A percentile compares a stretch with the other conserved stretches of the same genome.
These are phyloP conservation scores for Dinothrombium tinctorium DNA, from an alignment of 1,140 invertebrate species.

Conservation along the genomic window DNA sequence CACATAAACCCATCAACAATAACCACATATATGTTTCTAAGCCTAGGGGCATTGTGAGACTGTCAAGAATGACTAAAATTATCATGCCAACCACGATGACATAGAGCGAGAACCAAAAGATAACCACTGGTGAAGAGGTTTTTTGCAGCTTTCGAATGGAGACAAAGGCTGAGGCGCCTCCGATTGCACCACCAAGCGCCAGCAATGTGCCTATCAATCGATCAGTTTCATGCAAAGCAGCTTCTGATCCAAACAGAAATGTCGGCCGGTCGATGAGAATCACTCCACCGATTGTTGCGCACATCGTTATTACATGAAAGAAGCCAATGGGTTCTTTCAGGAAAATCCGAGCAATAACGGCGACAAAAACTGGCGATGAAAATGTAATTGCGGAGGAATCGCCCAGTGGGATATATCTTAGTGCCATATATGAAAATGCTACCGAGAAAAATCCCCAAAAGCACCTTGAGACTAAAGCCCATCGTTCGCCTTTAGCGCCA, in stretches of 20 bases:
- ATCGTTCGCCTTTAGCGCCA: background rate
- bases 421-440: slow-evolving; percentile 18
- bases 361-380: slow-evolving; percentile 30
- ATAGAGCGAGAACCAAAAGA: slow-evolving; percentile 27
- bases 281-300: slow-evolving; percentile 25
- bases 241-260: slow-evolving; percentile 12
- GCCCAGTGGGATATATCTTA: slow-evolving; percentile 28
- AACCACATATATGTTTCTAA: slow-evolving; percentile 48
- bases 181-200: slow-evolving; percentile 1
- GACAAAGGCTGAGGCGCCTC: slow-evolving; percentile 40
- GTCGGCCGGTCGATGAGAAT: slow-evolving; percentile 25
- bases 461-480: background rate
- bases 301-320: slow-evolving; percentile 25
- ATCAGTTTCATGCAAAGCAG: background rate
- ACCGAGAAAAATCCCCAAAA: slow-evolving; percentile 3
- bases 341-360: slow-evolving; percentile 27
- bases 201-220: background rate
- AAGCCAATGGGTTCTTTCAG: slow-evolving; percentile 28
- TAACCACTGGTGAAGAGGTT: slow-evolving; percentile 61
- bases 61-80: slow-evolving; percentile 37
- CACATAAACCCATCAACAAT: slow-evolving; percentile 50
- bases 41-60: slow-evolving; percentile 47
- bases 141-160: slow-evolving; percentile 54
- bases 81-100: slow-evolving; percentile 2
- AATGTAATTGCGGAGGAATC: slow-evolving; percentile 32